Percentiles rank a stretch among this genome's conserved stretches.
These are phyloP conservation scores for Gymnobelideus leadbeateri DNA, from an alignment of 2,113 vertebrate species.

Conservation along the genomic window DNA sequence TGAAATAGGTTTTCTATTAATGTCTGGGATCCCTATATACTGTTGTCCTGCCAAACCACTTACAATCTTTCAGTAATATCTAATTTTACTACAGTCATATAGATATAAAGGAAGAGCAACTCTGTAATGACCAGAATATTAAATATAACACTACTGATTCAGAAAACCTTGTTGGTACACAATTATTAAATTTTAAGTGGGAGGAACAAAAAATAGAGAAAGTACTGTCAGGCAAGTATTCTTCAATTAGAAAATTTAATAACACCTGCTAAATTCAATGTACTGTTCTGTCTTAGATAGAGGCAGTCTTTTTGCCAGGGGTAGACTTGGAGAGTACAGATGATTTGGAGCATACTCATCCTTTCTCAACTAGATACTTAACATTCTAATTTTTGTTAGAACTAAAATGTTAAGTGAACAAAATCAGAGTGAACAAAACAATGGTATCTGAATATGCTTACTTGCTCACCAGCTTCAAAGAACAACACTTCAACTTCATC, in stretches of 20 bases:
- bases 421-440: background rate
- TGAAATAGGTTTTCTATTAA: background rate
- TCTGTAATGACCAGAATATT: slow-evolving; percentile 37
- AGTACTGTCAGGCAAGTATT: slow-evolving; percentile 15
- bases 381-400: background rate
- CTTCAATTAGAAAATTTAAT: background rate
- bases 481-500: slow-evolving; percentile 90
- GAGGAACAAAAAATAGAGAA: background rate
- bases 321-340: background rate
- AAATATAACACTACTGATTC: background rate
- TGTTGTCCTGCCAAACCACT: background rate
- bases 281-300: background rate
- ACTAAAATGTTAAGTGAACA: background rate
- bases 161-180: background rate
- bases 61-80: background rate
- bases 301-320: background rate
- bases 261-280: background rate
- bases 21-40: background rate
- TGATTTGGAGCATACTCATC: background rate
- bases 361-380: background rate
- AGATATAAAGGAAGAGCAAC: background rate
- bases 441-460: slow-evolving; percentile 53
- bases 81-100: background rate
- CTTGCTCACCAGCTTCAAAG: slow-evolving; percentile 87
- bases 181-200: slow-evolving; percentile 32